phyloP scores from a whole-genome alignment of 2,888 invertebrate genomes.

The Dinocampus coccinellae region DNA sequence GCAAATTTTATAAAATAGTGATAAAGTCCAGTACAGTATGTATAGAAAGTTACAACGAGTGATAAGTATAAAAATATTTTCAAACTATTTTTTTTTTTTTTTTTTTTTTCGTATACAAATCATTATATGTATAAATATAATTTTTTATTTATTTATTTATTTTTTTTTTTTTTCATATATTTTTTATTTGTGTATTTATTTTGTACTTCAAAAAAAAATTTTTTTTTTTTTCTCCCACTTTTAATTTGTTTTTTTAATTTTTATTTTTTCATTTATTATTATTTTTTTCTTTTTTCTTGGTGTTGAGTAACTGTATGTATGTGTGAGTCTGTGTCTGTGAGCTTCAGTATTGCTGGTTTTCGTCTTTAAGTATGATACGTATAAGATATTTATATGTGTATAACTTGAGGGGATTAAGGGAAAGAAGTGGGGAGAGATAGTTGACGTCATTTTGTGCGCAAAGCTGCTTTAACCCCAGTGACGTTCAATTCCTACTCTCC shows the following conservation, averaged over 20 bases:
- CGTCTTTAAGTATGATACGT: not conserved
- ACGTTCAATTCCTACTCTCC: not conserved
- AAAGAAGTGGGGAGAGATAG: no score
- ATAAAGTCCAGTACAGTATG: not conserved
- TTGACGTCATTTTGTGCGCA: constrained; percentile 19
- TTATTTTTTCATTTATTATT: no score
- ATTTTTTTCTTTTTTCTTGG: no score
- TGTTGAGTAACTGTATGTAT: no score
- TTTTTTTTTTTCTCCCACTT: no score
- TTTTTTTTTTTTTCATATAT: no score
- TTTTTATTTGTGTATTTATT: no score
- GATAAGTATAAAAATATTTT: not conserved
- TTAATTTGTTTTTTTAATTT: no score
- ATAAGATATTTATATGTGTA: not conserved
- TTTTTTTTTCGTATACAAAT: not conserved
- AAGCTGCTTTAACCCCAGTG: constrained; percentile 19
- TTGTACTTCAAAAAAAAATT: no score
- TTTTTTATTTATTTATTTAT: not conserved
- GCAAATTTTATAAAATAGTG: constrained; percentile 5
- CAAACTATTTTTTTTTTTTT: not conserved
- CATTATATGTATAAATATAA: not conserved
- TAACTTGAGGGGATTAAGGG: no score
- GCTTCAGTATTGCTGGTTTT: not conserved
- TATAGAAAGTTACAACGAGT: not conserved
- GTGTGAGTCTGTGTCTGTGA: no score